Percentiles rank a stretch among this genome's conserved stretches.
Conservation (phyloP, 1,140 invertebrate genomes). For the Hypsibius dujardini region DNA sequence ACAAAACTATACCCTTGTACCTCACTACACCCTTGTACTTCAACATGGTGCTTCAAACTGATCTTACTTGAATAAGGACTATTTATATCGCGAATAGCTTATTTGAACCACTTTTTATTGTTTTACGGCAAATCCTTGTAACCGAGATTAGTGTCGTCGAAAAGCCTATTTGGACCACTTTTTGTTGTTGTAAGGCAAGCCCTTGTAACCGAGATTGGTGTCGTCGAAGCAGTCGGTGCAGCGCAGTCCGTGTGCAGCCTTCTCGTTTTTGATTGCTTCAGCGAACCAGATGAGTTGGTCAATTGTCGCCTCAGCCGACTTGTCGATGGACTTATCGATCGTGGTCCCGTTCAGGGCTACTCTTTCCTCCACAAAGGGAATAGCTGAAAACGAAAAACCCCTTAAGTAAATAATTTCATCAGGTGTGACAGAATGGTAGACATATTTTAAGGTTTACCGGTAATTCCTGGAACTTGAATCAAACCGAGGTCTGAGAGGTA, state of each 20-base stretch:
- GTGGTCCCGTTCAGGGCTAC: not conserved
- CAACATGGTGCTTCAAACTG: no score
- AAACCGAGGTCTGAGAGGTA: constrained; percentile 36
- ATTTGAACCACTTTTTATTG: constrained; percentile 10
- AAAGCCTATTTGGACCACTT: constrained; percentile 14
- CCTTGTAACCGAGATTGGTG: not conserved
- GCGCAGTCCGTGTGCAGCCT: not conserved
- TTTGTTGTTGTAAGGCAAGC: constrained; percentile 13
- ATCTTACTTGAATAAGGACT: no score
- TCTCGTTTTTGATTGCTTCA: not conserved
- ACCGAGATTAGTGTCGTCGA: not conserved
- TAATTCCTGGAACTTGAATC: constrained; percentile 30
- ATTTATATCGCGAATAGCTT: no score
- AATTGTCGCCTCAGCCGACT: not conserved
- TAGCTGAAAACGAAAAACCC: not conserved
- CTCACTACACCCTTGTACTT: no score
- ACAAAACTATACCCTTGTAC: no score
- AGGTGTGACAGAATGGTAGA: not conserved
- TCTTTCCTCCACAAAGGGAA: not conserved
- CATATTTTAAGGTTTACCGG: constrained; percentile 24
- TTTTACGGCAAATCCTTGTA: constrained; percentile 6
- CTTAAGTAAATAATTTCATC: not conserved
- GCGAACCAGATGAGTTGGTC: constrained; percentile 11
- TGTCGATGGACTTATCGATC: not conserved
- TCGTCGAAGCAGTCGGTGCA: constrained; percentile 7